These are phyloP conservation scores for Rhysida immarginata DNA, from an alignment of 1,140 invertebrate genomes.

Conservation along the genomic window DNA sequence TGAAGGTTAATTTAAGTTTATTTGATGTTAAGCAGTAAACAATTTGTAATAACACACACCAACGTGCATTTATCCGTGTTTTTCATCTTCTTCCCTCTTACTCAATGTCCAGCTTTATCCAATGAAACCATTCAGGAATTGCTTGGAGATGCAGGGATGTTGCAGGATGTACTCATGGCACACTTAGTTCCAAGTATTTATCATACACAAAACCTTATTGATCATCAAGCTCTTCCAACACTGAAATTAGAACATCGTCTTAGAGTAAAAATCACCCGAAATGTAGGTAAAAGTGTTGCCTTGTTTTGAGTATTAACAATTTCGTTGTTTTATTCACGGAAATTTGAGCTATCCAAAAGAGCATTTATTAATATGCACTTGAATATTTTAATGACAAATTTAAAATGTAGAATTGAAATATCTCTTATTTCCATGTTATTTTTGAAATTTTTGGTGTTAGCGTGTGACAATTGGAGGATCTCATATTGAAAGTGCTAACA, in stretches of 20 bases:
- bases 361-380: too few species aligned
- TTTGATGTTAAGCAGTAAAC: too few species aligned
- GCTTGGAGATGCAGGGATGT: background rate
- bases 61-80: background rate
- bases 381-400: too few species aligned
- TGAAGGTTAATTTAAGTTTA: too few species aligned
- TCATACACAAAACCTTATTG: background rate
- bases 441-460: too few species aligned
- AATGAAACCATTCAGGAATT: constrained; percentile 3
- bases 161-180: constrained; percentile 2
- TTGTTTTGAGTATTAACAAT: background rate
- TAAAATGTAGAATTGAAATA: too few species aligned
- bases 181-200: constrained; percentile 4
- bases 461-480: constrained; percentile 71
- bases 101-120: constrained; percentile 1
- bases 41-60: too few species aligned
- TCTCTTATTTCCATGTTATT: too few species aligned
- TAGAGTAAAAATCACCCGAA: background rate
- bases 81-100: background rate
- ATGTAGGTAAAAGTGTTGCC: background rate
- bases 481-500: constrained; percentile 57
- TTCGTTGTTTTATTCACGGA: too few species aligned
- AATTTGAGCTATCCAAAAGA: too few species aligned
- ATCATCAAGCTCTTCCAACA: background rate
- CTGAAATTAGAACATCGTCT: background rate